A percentile compares a stretch with the other conserved stretches of the same genome.
These are phyloP conservation scores for Sebastes schlegelii DNA, from an alignment of 2,113 vertebrate genomes.

Conservation along the genomic window DNA sequence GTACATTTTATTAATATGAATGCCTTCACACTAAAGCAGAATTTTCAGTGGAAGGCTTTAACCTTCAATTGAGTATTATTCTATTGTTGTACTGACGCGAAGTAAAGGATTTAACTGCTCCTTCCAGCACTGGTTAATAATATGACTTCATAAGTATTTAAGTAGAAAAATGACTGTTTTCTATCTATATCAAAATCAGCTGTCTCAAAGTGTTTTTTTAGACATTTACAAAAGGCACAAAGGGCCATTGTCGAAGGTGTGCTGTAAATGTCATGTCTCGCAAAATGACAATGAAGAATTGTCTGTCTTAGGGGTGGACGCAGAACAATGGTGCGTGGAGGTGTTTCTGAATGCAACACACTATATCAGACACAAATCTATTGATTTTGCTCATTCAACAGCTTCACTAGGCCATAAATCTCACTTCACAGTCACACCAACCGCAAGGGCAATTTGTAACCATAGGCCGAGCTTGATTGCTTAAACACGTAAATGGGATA, in stretches of 20 bases:
- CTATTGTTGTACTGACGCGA: conserved; percentile 14
- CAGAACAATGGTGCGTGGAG: conserved; percentile 52
- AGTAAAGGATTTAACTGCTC: conserved; percentile 4
- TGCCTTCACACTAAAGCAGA: background rate
- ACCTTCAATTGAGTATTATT: background rate
- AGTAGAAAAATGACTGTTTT: background rate
- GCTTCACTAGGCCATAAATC: conserved; percentile 72
- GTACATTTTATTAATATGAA: conserved; percentile 10
- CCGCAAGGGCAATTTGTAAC: conserved; percentile 60
- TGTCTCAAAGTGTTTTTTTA: conserved; percentile 31
- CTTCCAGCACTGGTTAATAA: conserved; percentile 14
- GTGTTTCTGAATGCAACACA: conserved; percentile 65
- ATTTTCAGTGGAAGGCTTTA: background rate
- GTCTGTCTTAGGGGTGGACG: conserved; percentile 45
- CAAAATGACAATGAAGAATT: conserved; percentile 61
- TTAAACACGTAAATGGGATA: conserved; percentile 38
- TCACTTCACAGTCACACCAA: conserved; percentile 61
- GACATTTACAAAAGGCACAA: conserved; percentile 34
- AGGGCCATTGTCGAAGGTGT: conserved; percentile 20
- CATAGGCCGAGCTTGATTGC: conserved; percentile 47
- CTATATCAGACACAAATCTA: conserved; percentile 74
- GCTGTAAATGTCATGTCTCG: conserved; percentile 51
- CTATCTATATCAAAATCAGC: conserved; percentile 47
- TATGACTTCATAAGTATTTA: conserved; percentile 1
- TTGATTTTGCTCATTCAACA: conserved; percentile 73